Percentiles rank a stretch among this genome's conserved stretches.
These are phyloP conservation scores for Sesamia nonagrioides DNA, from an alignment of 1,140 invertebrate species.

Conservation along the genomic window DNA sequence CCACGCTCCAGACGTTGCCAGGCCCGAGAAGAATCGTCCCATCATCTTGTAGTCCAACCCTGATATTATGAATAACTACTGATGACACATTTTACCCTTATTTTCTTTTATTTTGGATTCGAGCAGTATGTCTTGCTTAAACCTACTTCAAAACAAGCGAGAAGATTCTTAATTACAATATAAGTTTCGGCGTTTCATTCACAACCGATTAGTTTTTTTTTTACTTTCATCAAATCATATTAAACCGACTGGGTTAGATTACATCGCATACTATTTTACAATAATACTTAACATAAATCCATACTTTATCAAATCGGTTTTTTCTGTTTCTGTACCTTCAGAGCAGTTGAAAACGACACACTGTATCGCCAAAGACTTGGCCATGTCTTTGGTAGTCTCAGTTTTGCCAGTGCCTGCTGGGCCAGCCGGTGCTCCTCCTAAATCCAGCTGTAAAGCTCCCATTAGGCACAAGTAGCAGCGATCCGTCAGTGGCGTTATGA, in stretches of 20 bases:
- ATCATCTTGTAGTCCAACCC: conserved; percentile 95
- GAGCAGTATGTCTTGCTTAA: no score
- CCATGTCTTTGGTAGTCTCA: conserved; percentile 98
- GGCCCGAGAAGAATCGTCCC: conserved; percentile 95
- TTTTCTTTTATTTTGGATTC: no score
- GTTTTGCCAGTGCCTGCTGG: conserved; percentile 98
- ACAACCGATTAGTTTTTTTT: no score
- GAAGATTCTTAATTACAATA: no score
- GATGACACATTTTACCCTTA: no score
- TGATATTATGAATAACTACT: conserved; percentile 49
- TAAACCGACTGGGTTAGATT: background rate
- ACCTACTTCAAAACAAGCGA: no score
- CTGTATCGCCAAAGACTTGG: conserved; percentile 95
- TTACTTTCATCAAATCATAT: no score
- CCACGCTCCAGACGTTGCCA: conserved; percentile 96
- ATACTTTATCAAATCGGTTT: no score
- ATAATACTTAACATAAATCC: background rate
- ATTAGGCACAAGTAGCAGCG: conserved; percentile 95
- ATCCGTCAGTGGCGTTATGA: conserved; percentile 95
- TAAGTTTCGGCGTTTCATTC: no score
- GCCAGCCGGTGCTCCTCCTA: conserved; percentile 95
- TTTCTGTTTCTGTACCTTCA: conserved; percentile 87
- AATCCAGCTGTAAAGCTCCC: conserved; percentile 94
- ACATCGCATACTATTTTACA: background rate
- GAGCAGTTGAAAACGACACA: conserved; percentile 97